Evolutionary conservation across 1,140 invertebrate genomes (phyloP).

Genomic region (Wiebesia pumilae): DNA sequence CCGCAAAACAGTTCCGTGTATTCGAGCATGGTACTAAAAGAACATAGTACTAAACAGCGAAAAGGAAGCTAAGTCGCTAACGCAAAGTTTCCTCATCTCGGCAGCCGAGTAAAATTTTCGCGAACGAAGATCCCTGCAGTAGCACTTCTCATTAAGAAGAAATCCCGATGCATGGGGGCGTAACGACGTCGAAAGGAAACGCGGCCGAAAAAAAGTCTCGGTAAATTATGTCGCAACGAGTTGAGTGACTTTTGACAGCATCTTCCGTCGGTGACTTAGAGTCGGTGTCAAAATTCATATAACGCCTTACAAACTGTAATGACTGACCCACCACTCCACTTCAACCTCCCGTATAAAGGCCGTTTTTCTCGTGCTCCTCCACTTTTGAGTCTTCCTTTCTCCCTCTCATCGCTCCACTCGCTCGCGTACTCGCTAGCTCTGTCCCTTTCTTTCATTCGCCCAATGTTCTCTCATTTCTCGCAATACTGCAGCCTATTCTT

Average conservation of each 20-base stretch:
- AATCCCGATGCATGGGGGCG: not conserved
- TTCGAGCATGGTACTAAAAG: not conserved
- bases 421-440: too few relatives aligned
- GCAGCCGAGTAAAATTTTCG: not conserved
- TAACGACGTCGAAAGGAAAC: not conserved
- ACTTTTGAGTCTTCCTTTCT: not conserved
- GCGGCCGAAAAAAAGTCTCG: not conserved
- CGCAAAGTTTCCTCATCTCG: conserved; percentile 7
- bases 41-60: not conserved
- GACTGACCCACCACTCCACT: conserved; percentile 23
- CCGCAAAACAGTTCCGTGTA: not conserved
- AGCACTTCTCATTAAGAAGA: not conserved
- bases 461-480: conserved; percentile 27
- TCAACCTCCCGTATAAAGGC: not conserved
- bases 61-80: too few relatives aligned
- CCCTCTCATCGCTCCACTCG: not conserved
- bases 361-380: not conserved
- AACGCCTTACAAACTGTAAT: conserved; percentile 54
- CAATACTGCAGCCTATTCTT: not conserved
- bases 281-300: conserved; percentile 55
- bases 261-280: not conserved
- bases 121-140: not conserved
- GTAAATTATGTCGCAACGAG: conserved; percentile 28
- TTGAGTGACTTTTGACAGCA: conserved; percentile 19
- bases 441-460: not conserved